A percentile compares a stretch with the other conserved stretches of the same genome.
Conservation (phyloP, 2,113 vertebrate genomes). For the Deroptyus accipitrinus region DNA sequence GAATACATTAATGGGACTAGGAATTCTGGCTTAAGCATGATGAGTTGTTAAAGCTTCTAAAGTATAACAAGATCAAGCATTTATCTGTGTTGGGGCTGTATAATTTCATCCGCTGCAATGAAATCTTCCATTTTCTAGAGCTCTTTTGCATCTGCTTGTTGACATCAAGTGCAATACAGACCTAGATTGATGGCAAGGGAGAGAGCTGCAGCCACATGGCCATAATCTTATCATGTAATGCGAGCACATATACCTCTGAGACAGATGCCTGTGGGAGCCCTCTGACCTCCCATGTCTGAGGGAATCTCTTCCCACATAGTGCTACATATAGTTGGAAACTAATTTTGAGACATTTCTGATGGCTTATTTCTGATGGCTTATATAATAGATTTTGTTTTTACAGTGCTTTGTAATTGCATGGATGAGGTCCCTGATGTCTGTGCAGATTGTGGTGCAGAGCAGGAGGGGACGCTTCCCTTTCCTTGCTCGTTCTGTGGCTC, state of each 20-base stretch:
- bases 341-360: neutral
- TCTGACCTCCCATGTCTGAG: neutral
- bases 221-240: neutral
- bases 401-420: neutral
- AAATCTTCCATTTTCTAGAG: neutral
- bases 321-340: neutral
- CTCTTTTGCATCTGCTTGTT: neutral
- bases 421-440: accelerated
- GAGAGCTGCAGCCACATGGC: neutral
- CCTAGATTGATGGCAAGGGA: neutral
- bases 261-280: neutral
- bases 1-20: neutral
- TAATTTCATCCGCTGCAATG: neutral
- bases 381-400: neutral
- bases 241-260: accelerated
- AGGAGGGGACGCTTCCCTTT: neutral
- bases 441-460: neutral
- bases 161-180: neutral
- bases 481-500: neutral
- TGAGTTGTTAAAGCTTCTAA: neutral
- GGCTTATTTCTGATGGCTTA: neutral
- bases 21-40: neutral
- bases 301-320: neutral
- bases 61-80: neutral
- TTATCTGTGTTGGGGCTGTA: neutral